Conservation (phyloP, 2,113 vertebrate genomes). For the Muntiacus reevesi region DNA sequence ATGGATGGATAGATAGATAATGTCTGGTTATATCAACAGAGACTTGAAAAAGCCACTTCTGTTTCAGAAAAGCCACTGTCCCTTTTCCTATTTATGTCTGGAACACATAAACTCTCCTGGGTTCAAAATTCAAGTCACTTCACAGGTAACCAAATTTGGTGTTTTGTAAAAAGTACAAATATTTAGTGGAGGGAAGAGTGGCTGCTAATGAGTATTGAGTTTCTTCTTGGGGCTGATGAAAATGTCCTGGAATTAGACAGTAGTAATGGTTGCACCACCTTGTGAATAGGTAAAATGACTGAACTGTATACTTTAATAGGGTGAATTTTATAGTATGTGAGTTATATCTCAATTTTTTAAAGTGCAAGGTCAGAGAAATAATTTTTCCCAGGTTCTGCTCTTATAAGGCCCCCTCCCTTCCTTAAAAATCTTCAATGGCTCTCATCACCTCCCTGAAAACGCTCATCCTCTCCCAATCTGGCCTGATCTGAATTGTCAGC, state of each 20-base stretch:
- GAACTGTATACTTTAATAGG: neutral
- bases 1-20: neutral
- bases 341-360: neutral
- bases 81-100: neutral
- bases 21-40: neutral
- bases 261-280: neutral
- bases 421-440: neutral
- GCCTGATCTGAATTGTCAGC: neutral
- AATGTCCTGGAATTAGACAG: neutral
- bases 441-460: neutral
- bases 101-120: neutral
- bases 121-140: neutral
- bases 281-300: neutral
- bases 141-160: neutral
- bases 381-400: neutral
- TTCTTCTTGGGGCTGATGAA: neutral
- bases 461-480: neutral
- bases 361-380: neutral
- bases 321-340: neutral
- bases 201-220: neutral
- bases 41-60: neutral
- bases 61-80: neutral
- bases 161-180: neutral
- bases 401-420: neutral
- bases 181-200: neutral